Evolutionary conservation across 2,797 vertebrate species (phyloP).

Genomic region (Craterocephalus amniculus): DNA sequence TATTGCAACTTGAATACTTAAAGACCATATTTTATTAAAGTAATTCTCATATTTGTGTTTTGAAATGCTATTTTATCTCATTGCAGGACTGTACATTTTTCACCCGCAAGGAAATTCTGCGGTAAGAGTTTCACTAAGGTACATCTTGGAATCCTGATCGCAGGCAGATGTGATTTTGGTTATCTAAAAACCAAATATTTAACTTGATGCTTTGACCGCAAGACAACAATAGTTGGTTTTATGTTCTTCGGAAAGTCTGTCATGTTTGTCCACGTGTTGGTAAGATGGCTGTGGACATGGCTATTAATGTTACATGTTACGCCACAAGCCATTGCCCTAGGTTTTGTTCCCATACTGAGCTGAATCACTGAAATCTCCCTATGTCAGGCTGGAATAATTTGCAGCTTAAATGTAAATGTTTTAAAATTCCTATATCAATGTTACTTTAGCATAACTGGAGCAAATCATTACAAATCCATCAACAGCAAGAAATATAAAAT

Average conservation of each 20-base stretch:
- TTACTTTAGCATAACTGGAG: background rate
- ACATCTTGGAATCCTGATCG: background rate
- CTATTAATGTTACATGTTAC: background rate
- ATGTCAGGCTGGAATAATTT: background rate
- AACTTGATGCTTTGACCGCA: background rate
- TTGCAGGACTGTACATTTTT: slow-evolving; percentile 97
- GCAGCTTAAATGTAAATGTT: background rate
- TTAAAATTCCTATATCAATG: background rate
- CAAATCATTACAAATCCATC: background rate
- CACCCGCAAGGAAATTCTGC: slow-evolving; percentile 97
- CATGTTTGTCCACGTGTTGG: background rate
- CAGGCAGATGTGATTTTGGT: background rate
- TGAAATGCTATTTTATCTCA: slow-evolving; percentile 43
- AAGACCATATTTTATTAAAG: background rate
- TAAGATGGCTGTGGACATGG: background rate
- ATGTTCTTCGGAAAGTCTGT: background rate
- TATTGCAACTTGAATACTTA: background rate
- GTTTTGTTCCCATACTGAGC: slow-evolving; percentile 2
- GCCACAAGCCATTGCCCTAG: background rate
- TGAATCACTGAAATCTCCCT: background rate
- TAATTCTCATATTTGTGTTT: background rate
- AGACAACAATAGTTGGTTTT: background rate
- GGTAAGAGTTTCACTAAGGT: slow-evolving; percentile 80
- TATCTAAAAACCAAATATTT: background rate
- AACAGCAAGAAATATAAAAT: background rate